Evolutionary conservation across 2,888 invertebrate genomes (phyloP), one percentile per base, ranked within the genome.

Genomic region (Thera britannica): DNA sequence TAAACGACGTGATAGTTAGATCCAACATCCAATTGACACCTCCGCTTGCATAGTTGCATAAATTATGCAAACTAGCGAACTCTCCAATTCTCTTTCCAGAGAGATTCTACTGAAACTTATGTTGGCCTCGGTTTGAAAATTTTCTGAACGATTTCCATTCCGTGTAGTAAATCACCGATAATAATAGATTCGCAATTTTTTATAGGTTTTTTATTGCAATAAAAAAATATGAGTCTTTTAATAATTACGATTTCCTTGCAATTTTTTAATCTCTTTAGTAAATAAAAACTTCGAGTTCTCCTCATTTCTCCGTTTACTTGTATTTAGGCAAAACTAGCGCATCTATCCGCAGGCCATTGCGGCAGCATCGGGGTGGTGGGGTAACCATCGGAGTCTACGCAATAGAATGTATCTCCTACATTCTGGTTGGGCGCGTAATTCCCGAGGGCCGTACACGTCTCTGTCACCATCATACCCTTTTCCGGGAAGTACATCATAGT

Each of bases 341-440:
- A 87, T 12, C 67, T 70, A 69, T 83, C 85, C 0, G 70, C 49
- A n/a, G 86, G 87, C 85, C 79, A 84, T 4, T 60, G 74, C 5
- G 76, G 71, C 63, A 79, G 58, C 70, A 87, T 74, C 34, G 78
- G 81, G 2, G 82, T 82, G 8, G 75, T 82, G 9, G 82, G 79
- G 79, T 94, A 95, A 1, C 96, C 96, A 83, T 96, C 95, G 2
- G 81, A 79, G 81, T 96, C 96, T 4, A 96, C 95, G 78, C 96
- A 96, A 85, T 95, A 95, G 76, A 83, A 89, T 4, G 87, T 84
- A 65, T 90, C 90, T 23, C 94, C 94, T 48, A 91, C 90, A 69
- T 89, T 89, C 84, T 96, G 95, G 70, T 88, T 79, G n/a, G 88
- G 79, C 41, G 87, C 83, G 82, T 96, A 96, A 89, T 95, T 95